phyloP scores from a whole-genome alignment of 2,113 vertebrate species.

The Tichodroma muraria region DNA sequence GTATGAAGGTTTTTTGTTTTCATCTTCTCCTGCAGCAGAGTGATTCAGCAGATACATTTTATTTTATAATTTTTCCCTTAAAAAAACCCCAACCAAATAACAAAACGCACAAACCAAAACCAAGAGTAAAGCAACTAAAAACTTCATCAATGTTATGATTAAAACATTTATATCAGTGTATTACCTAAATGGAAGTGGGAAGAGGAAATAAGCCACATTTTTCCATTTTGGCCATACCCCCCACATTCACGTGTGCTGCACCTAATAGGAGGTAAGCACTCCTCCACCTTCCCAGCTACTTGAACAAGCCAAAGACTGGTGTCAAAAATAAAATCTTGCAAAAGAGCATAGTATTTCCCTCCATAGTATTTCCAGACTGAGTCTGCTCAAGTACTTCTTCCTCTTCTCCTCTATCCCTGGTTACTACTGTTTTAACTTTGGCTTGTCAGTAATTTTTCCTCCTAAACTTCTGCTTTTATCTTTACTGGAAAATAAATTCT shows the following conservation, averaged over 20 bases:
- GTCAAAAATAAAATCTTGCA: not conserved
- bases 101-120: not conserved
- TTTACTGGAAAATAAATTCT: not conserved
- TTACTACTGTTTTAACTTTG: not conserved
- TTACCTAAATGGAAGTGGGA: not conserved
- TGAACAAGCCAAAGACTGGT: not conserved
- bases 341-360: not conserved
- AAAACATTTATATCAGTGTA: not conserved
- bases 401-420: not conserved
- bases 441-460: not conserved
- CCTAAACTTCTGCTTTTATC: not conserved
- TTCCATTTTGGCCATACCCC: not conserved
- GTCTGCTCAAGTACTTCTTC: not conserved
- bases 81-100: not conserved
- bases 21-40: not conserved
- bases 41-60: not conserved
- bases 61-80: not conserved
- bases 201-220: conserved; percentile 1
- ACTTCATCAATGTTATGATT: not conserved
- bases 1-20: not conserved
- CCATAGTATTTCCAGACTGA: not conserved
- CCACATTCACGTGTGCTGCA: not conserved
- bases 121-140: not conserved
- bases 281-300: not conserved
- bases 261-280: not conserved